Evolutionary conservation across 2,797 vertebrate species (phyloP).

Genomic region (Pangasius larnaudii): DNA sequence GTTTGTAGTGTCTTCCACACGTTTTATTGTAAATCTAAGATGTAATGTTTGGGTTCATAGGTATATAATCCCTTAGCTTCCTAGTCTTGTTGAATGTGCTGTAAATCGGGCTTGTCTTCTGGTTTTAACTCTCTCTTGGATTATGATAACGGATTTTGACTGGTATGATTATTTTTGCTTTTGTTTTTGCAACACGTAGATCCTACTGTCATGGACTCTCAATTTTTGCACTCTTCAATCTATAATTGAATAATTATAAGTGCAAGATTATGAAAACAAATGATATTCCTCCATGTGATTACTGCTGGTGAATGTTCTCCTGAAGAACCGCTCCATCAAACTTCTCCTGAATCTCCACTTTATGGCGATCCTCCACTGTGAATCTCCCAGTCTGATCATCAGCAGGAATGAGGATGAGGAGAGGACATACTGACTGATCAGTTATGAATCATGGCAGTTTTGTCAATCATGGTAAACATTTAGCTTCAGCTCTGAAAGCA

Average conservation of each 20-base stretch:
- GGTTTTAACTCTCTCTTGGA: background rate
- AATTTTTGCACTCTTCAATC: background rate
- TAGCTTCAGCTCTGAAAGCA: background rate
- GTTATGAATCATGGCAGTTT: background rate
- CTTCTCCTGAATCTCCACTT: background rate
- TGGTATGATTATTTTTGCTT: background rate
- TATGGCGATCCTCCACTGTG: background rate
- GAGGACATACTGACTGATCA: background rate
- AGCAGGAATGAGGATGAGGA: background rate
- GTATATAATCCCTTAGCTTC: background rate
- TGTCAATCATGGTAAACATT: background rate
- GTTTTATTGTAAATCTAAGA: background rate
- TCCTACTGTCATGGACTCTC: background rate
- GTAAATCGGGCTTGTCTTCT: background rate
- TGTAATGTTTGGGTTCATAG: background rate
- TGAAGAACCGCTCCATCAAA: background rate
- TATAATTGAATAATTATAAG: background rate
- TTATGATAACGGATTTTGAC: background rate
- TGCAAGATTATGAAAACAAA: background rate
- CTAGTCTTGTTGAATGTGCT: background rate
- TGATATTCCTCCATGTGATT: background rate
- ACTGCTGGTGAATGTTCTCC: background rate
- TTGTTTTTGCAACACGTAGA: background rate
- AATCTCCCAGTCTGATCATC: background rate
- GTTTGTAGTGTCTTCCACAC: background rate